A percentile compares a stretch with the other conserved stretches of the same genome.
phyloP scores from a whole-genome alignment of 2,888 invertebrate species.

The Emesis castigata region DNA sequence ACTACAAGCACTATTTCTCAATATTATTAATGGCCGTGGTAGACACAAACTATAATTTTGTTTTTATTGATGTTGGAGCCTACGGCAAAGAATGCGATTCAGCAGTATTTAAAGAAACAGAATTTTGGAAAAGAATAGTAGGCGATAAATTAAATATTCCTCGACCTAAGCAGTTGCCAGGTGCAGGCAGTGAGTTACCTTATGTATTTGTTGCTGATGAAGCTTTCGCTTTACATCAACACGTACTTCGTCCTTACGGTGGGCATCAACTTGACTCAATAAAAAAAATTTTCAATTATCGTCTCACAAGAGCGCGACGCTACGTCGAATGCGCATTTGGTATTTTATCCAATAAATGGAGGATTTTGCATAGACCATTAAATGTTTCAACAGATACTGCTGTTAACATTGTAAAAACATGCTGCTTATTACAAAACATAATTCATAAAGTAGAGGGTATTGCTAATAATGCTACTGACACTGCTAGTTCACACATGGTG shows the following conservation, averaged over 20 bases:
- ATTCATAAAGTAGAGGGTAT: constrained; percentile 49
- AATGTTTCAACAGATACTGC: constrained; percentile 48
- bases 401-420: constrained; percentile 60
- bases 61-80: neutral
- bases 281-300: constrained; percentile 54
- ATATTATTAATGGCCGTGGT: constrained; percentile 64
- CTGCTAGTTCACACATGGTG: constrained; percentile 55
- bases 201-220: constrained; percentile 57
- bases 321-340: constrained; percentile 53
- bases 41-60: constrained; percentile 57
- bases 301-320: constrained; percentile 40
- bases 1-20: constrained; percentile 62
- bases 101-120: constrained; percentile 41
- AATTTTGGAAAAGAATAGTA: constrained; percentile 57
- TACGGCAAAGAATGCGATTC: too few species aligned
- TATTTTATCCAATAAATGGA: constrained; percentile 45
- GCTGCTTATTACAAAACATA: constrained; percentile 46
- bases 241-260: constrained; percentile 51
- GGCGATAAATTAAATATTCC: constrained; percentile 53
- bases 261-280: constrained; percentile 44
- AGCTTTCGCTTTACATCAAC: constrained; percentile 20
- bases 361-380: constrained; percentile 53
- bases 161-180: constrained; percentile 45
- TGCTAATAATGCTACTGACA: constrained; percentile 62
- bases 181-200: constrained; percentile 43